These are phyloP conservation scores for Pyrgilauda ruficollis DNA, from an alignment of 2,113 vertebrate species.

Conservation along the genomic window DNA sequence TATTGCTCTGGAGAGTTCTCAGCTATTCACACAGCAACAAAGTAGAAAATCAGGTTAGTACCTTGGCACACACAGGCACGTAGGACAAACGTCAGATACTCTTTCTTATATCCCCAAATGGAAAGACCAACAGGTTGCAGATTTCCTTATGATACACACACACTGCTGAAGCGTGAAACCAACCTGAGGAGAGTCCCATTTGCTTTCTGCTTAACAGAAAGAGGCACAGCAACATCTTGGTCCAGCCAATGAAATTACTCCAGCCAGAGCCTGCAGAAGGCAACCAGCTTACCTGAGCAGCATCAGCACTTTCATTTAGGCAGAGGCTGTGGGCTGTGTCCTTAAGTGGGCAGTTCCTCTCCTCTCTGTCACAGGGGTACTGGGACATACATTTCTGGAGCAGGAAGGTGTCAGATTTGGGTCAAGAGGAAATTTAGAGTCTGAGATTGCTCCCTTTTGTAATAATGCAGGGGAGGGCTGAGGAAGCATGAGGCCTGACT, in stretches of 20 bases:
- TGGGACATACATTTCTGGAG: background rate
- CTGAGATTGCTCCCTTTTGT: background rate
- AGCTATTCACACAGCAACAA: background rate
- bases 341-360: background rate
- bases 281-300: background rate
- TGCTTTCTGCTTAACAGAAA: background rate
- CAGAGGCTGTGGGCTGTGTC: background rate
- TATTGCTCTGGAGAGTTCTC: background rate
- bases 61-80: accelerated
- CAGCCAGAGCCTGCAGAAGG: background rate
- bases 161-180: background rate
- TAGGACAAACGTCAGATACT: background rate
- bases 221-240: background rate
- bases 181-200: background rate
- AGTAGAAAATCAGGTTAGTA: background rate
- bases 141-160: background rate
- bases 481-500: background rate
- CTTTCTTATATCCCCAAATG: background rate
- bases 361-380: background rate
- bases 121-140: background rate
- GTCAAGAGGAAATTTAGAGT: background rate
- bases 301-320: background rate
- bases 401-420: background rate
- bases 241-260: background rate
- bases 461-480: background rate